Evolutionary conservation across 2,797 vertebrate species (phyloP).

Genomic region (Anas acuta): DNA sequence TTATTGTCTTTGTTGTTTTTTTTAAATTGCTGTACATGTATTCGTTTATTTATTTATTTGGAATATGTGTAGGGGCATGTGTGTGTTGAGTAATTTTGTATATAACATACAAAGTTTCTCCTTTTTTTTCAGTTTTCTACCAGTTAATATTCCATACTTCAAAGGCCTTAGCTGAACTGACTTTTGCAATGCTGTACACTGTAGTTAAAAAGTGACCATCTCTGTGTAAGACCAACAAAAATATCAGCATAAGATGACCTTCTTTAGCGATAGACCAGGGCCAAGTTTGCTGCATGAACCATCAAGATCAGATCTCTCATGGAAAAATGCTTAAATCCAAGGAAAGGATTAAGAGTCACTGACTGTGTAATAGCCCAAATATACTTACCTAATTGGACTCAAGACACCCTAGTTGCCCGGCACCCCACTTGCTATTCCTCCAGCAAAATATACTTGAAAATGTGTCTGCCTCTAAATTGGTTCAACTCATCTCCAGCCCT

Average conservation of each 20-base stretch:
- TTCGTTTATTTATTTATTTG: background rate
- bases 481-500: background rate
- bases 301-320: background rate
- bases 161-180: background rate
- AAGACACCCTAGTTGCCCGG: background rate
- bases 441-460: background rate
- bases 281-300: background rate
- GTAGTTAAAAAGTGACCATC: background rate
- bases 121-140: background rate
- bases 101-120: background rate
- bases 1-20: background rate
- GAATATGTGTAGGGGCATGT: accelerated
- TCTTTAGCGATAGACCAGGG: background rate
- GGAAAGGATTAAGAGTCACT: background rate
- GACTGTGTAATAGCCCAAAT: background rate
- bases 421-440: background rate
- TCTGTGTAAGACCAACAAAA: background rate
- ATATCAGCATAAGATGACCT: background rate
- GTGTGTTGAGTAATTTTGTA: background rate
- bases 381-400: background rate
- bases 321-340: background rate
- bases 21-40: background rate
- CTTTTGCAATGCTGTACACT: background rate
- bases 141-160: background rate
- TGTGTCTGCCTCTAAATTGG: accelerated